phyloP scores from a whole-genome alignment of 2,113 vertebrate genomes.

The Microtus ochrogaster region DNA sequence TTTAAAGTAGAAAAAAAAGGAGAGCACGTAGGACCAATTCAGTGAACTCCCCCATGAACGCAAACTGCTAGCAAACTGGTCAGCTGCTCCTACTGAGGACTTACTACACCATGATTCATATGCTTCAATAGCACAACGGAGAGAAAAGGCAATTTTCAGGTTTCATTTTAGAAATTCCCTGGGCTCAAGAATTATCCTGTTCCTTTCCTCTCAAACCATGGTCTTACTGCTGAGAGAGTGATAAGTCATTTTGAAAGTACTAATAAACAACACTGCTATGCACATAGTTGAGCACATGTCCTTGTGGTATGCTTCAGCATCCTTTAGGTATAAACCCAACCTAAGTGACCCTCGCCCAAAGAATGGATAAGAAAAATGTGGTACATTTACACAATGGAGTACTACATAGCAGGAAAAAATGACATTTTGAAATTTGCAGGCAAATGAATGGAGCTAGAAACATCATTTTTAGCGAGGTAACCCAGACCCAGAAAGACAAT shows the following conservation, averaged over 20 bases:
- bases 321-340: no score
- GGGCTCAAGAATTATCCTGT: background rate
- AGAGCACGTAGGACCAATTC: background rate
- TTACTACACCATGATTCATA: background rate
- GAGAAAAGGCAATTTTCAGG: background rate
- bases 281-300: no score
- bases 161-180: background rate
- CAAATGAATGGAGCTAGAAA: no score
- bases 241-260: background rate
- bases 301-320: no score
- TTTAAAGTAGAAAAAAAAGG: background rate
- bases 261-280: no score
- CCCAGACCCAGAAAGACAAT: no score
- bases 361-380: no score
- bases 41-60: background rate
- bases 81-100: background rate
- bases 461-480: no score
- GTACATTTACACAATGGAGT: no score
- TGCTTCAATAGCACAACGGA: background rate
- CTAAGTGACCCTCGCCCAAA: no score
- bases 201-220: background rate
- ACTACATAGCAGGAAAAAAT: no score
- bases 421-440: no score
- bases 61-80: background rate
- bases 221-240: background rate